These are phyloP conservation scores for Gallirallus australis DNA, from an alignment of 2,797 vertebrate genomes.

Conservation along the genomic window DNA sequence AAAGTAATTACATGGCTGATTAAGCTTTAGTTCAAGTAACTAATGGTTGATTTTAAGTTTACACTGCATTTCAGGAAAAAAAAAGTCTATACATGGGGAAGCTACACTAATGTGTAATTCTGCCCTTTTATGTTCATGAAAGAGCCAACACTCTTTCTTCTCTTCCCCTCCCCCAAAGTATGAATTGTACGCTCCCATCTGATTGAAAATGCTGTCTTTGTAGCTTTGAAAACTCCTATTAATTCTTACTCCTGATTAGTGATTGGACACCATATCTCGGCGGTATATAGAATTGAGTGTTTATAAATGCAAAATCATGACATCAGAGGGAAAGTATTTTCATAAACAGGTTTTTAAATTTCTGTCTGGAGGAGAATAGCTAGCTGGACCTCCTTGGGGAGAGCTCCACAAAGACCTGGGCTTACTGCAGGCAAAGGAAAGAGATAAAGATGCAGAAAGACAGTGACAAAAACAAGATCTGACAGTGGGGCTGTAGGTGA, in stretches of 20 bases:
- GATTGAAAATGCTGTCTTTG: conserved; percentile 33
- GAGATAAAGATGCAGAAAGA: background rate
- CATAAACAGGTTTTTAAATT: conserved; percentile 6
- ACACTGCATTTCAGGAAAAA: conserved; percentile 33
- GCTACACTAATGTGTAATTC: conserved; percentile 62
- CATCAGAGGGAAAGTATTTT: conserved; percentile 3
- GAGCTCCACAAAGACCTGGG: background rate
- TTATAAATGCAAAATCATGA: conserved; percentile 1
- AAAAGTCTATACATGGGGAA: conserved; percentile 54
- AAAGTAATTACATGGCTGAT: background rate
- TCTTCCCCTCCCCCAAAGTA: conserved; percentile 53
- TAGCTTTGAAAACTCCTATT: background rate
- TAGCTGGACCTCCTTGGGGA: background rate
- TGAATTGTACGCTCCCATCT: background rate
- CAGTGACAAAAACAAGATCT: background rate
- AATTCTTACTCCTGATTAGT: background rate
- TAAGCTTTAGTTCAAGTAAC: conserved; percentile 21
- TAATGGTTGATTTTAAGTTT: conserved; percentile 24
- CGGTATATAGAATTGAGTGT: background rate
- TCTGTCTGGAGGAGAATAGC: background rate
- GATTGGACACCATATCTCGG: background rate
- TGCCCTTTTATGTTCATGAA: conserved; percentile 72
- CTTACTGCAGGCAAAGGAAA: background rate
- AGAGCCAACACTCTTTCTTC: conserved; percentile 49
- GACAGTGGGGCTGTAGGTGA: background rate